phyloP scores from a whole-genome alignment of 2,113 vertebrate genomes.

The Toxotes chatareus region DNA sequence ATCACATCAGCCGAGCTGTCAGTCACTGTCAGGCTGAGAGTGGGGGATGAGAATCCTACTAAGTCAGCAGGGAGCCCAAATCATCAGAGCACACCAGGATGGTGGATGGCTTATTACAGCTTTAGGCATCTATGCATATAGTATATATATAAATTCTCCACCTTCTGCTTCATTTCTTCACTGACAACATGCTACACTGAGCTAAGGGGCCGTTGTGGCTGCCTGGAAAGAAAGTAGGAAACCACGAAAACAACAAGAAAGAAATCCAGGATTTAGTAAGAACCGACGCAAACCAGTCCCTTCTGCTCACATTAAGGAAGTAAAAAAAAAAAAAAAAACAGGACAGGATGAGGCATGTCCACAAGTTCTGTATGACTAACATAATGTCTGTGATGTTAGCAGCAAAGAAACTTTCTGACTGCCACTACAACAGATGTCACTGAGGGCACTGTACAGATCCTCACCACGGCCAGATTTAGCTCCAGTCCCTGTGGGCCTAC shows the following conservation, averaged over 20 bases:
- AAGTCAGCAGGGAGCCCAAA: slow-evolving; percentile 35
- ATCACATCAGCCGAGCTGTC: slow-evolving; percentile 45
- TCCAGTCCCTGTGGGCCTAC: background rate
- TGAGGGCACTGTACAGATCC: slow-evolving; percentile 17
- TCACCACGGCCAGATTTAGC: background rate
- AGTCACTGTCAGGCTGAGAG: slow-evolving; percentile 38
- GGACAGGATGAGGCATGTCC: slow-evolving; percentile 33
- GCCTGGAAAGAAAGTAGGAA: slow-evolving; percentile 9
- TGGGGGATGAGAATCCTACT: slow-evolving; percentile 32
- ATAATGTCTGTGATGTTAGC: slow-evolving; percentile 5
- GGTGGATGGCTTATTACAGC: slow-evolving; percentile 3
- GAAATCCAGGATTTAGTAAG: background rate
- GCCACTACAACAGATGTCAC: slow-evolving; percentile 12
- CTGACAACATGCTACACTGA: slow-evolving; percentile 17
- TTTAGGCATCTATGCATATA: background rate
- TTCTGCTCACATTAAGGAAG: slow-evolving; percentile 32
- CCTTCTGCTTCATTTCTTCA: slow-evolving; percentile 1
- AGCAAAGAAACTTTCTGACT: slow-evolving; percentile 14
- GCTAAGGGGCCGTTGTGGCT: slow-evolving; percentile 15
- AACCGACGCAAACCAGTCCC: background rate
- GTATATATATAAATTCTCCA: background rate
- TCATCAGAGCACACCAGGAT: slow-evolving; percentile 31
- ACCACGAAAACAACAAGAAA: background rate
- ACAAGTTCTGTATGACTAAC: slow-evolving; percentile 49
- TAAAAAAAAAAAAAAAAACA: slow-evolving; percentile 9